phyloP scores from a whole-genome alignment of 2,113 vertebrate species.

The Ia io region DNA sequence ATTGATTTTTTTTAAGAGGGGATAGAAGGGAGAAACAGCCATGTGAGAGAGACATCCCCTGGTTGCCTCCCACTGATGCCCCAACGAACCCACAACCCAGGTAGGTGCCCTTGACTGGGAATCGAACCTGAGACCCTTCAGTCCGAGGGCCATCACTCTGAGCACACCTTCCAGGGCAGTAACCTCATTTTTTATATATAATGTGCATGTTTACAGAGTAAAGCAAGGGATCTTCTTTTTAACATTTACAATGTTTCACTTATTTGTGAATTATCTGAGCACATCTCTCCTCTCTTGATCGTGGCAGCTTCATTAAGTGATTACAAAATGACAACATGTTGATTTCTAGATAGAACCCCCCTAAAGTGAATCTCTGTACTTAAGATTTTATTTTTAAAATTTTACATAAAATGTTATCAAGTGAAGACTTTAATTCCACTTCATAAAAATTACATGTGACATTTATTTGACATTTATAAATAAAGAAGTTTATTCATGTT shows the following conservation, averaged over 20 bases:
- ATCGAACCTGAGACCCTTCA: no score
- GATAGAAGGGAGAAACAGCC: no score
- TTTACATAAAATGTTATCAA: conserved; percentile 39
- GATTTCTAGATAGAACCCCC: not conserved
- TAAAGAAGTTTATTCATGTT: conserved; percentile 64
- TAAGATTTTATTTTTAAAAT: conserved; percentile 22
- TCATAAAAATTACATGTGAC: conserved; percentile 29
- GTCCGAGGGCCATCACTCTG: no score
- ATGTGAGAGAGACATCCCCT: no score
- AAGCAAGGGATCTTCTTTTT: not conserved
- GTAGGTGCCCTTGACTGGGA: no score
- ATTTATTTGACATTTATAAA: conserved; percentile 41
- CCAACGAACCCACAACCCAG: no score
- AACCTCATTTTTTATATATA: conserved; percentile 10
- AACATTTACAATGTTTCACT: not conserved
- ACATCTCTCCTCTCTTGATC: not conserved
- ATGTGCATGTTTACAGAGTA: not conserved
- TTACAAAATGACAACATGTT: not conserved
- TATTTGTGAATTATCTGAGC: not conserved
- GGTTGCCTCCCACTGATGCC: no score
- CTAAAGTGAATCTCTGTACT: not conserved
- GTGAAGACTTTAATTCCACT: conserved; percentile 3
- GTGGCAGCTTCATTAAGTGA: not conserved
- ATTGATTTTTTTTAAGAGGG: no score
- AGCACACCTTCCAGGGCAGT: not conserved